phyloP scores from a whole-genome alignment of 2,797 vertebrate species.

The Scleropages formosus region DNA sequence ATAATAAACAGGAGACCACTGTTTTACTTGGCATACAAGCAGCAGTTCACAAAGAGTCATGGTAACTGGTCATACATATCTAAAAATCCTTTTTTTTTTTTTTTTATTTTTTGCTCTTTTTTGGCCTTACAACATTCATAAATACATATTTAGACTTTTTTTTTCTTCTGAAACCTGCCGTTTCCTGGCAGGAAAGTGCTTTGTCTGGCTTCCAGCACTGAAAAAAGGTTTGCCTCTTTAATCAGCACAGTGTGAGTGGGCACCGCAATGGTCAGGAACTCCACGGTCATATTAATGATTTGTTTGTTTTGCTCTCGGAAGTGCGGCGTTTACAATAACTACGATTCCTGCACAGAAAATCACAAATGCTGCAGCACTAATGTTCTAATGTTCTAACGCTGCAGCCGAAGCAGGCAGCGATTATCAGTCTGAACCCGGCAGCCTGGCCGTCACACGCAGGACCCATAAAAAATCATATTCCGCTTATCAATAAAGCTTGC shows the following conservation, averaged over 20 bases:
- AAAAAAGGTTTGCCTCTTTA: conserved; percentile 25
- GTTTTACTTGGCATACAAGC: conserved; percentile 53
- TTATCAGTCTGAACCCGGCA: background rate
- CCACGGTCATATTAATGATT: conserved; percentile 30
- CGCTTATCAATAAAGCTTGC: too few relatives aligned
- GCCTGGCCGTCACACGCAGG: background rate
- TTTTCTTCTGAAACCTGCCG: conserved; percentile 27
- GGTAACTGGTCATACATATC: conserved; percentile 36
- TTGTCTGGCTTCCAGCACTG: conserved; percentile 33
- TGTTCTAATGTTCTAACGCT: too few relatives aligned
- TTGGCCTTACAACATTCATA: background rate
- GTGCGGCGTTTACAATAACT: conserved; percentile 14
- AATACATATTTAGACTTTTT: conserved; percentile 9
- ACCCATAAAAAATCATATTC: background rate
- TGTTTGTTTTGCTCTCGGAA: conserved; percentile 38
- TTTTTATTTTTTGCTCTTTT: background rate
- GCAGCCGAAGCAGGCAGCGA: background rate
- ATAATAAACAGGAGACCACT: conserved; percentile 53
- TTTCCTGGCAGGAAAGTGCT: conserved; percentile 42
- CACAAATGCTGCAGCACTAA: conserved; percentile 31
- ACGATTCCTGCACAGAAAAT: background rate
- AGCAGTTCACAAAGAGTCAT: conserved; percentile 41
- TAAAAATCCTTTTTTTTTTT: background rate
- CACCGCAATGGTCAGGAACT: conserved; percentile 7
- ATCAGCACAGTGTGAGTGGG: conserved; percentile 35